Conservation (phyloP, 2,113 vertebrate genomes). For the Pelodiscus sinensis region DNA sequence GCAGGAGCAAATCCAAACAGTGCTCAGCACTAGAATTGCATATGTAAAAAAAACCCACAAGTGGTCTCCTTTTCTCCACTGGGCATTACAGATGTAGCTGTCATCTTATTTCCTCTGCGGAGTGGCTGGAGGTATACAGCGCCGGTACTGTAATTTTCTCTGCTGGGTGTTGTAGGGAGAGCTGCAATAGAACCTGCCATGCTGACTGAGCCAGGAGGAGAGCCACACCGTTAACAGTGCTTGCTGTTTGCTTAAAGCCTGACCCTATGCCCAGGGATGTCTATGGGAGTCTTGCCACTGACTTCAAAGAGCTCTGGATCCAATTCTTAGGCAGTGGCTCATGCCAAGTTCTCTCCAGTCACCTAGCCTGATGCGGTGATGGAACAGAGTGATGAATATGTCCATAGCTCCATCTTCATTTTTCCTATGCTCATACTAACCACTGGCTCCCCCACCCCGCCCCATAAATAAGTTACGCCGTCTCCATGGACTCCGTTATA, state of each 20-base stretch:
- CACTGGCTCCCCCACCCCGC: background rate
- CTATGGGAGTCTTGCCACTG: no score
- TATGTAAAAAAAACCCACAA: background rate
- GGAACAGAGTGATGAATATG: fast-evolving
- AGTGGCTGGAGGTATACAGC: background rate
- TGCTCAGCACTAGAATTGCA: background rate
- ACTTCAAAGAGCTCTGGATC: background rate
- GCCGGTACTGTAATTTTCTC: background rate
- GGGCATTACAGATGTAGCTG: slow-evolving; percentile 52
- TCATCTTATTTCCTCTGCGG: background rate
- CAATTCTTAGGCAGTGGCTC: background rate
- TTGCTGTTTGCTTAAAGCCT: fast-evolving
- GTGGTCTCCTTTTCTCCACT: slow-evolving; percentile 19
- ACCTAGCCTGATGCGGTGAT: fast-evolving
- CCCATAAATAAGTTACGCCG: background rate
- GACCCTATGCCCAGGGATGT: fast-evolving
- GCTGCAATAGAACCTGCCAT: background rate
- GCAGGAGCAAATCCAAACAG: slow-evolving; percentile 39
- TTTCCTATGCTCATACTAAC: no score
- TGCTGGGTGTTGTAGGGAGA: slow-evolving; percentile 25
- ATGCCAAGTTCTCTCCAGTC: fast-evolving
- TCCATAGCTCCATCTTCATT: fast-evolving
- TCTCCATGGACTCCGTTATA: background rate
- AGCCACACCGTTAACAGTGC: background rate
- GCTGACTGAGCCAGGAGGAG: background rate